Base-by-base conservation (phyloP, 2,113 vertebrate genomes). In the Amblyopsis rosae region DNA sequence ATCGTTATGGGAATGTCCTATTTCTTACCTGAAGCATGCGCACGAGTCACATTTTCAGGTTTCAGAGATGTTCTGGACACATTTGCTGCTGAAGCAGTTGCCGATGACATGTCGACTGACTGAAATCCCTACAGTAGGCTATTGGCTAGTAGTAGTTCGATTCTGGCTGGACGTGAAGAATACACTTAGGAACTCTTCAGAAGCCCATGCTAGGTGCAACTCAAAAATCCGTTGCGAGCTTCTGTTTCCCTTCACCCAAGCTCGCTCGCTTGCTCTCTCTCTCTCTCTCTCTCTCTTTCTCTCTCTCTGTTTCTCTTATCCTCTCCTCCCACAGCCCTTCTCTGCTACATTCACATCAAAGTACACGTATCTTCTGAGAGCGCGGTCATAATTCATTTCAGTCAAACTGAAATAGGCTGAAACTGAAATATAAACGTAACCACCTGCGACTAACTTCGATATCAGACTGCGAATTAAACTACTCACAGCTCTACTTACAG, bases 1-100 rank as follows among this genome's bases (percentile, higher is more conserved):
- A 65, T 61, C 7, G 12, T 3, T 32, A 7, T 61, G 35, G 55
- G 26, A 16, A 9, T 12, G 6, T 57, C 67, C 46, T 26, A 1
- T 57, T 26, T 59, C 88, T 77, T 90, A 97, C 95, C 95, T 87
- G 92, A 60, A 67, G 72, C 72, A 72, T 68, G 82, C 5, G 61
- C 48, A 5, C 57, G 55, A 59, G 62, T 73, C 41, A 70, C 81
- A 69, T 69, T 86, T 81, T 76, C 74, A 4, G 79, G 41, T 12
- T 48, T 78, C 3, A 79, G 63, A 46, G 84, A 62, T 32, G 76
- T 86, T 63, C 73, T 75, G 81, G 87, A 81, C 4, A 89, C 74
- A 65, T 92, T 91, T 83, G 88, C 61, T 33, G 77, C 70, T 6
- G 89, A 82, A 55, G 85, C 85, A 26, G 92, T 92, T 61, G 86